phyloP scores from a whole-genome alignment of 2,113 vertebrate species.

The Probosciger aterrimus region DNA sequence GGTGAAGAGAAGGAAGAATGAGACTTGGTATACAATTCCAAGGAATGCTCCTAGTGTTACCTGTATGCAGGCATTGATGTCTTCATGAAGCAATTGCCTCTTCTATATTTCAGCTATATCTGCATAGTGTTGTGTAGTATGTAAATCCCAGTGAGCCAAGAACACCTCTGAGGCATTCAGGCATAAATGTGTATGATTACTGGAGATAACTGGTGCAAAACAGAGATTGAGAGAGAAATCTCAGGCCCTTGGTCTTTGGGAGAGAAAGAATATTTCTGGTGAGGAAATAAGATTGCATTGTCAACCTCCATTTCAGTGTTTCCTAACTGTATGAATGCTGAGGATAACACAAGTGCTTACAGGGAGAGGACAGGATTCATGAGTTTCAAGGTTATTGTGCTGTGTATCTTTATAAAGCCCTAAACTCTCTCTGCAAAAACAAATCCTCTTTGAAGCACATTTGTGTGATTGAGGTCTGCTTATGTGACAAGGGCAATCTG shows the following conservation, averaged over 20 bases:
- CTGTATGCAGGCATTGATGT: background rate
- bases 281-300: background rate
- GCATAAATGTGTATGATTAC: background rate
- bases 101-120: background rate
- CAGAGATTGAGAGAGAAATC: background rate
- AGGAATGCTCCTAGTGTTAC: background rate
- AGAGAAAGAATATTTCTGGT: background rate
- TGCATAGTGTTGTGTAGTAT: background rate
- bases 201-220: background rate
- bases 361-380: background rate
- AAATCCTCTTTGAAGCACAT: constrained; percentile 55
- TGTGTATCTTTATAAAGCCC: background rate
- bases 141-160: background rate
- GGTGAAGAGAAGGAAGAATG: background rate
- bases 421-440: constrained; percentile 21
- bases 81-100: background rate
- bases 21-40: background rate
- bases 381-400: constrained; percentile 39
- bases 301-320: background rate
- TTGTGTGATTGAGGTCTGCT: constrained; percentile 41
- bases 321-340: background rate
- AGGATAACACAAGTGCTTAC: background rate
- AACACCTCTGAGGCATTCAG: background rate
- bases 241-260: background rate
- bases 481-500: constrained; percentile 48